Evolutionary conservation across 2,888 invertebrate genomes (phyloP).

Genomic region (Sarcophaga carnaria): DNA sequence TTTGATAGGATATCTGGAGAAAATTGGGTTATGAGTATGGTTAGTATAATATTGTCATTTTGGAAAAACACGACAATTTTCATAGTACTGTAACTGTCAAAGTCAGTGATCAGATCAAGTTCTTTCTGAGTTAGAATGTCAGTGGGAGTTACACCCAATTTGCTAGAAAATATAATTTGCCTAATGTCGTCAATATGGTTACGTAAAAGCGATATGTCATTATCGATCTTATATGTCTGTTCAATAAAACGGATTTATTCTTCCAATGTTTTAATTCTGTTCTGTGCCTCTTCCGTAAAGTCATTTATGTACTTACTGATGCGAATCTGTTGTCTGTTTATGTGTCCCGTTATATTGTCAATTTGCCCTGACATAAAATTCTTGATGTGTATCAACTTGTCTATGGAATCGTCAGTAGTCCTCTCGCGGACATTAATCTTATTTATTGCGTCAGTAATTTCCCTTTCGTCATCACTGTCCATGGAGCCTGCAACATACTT

Average conservation of each 20-base stretch:
- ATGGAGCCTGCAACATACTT: constrained; percentile 38
- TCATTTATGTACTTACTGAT: too few relatives aligned
- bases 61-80: neutral
- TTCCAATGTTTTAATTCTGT: neutral
- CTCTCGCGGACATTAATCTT: neutral
- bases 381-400: neutral
- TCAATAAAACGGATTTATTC: neutral
- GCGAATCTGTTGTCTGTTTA: constrained; percentile 54
- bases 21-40: constrained; percentile 2
- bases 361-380: neutral
- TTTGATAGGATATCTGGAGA: neutral
- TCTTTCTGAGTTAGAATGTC: neutral
- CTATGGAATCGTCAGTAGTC: too few relatives aligned
- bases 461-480: constrained; percentile 40
- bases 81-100: neutral
- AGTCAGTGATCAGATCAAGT: neutral
- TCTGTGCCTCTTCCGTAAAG: constrained; percentile 26
- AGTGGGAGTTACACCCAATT: neutral
- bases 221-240: constrained; percentile 39
- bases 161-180: constrained; percentile 12
- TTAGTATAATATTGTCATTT: constrained; percentile 3
- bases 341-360: constrained; percentile 47
- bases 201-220: constrained; percentile 17
- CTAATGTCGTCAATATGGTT: constrained; percentile 8
- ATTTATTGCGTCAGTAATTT: neutral